Evolutionary conservation across 1,140 invertebrate species (phyloP).

Genomic region (Drosophila leontia): DNA sequence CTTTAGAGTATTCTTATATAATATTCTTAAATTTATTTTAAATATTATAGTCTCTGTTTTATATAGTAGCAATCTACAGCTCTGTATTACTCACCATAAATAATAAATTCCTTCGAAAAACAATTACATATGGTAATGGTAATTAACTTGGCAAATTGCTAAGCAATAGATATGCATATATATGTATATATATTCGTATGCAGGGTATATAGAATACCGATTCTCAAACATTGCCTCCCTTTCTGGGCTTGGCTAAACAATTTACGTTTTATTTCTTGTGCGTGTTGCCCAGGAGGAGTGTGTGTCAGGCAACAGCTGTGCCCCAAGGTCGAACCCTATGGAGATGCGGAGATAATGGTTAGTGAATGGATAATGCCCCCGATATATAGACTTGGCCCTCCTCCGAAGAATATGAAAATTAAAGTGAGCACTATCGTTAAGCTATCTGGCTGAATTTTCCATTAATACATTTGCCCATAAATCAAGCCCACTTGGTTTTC

Average conservation of each 20-base stretch:
- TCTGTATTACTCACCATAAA: not conserved
- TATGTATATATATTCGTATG: not conserved
- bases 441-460: slow-evolving; percentile 1
- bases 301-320: slow-evolving; percentile 38
- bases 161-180: not conserved
- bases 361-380: slow-evolving; percentile 21
- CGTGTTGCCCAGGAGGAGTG: slow-evolving; percentile 4
- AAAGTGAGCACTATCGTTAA: slow-evolving; percentile 6
- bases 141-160: slow-evolving; percentile 1
- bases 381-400: not conserved
- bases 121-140: not conserved
- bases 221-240: not conserved
- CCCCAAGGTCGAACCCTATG: slow-evolving; percentile 21
- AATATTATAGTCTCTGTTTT: not conserved
- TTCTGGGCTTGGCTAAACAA: slow-evolving; percentile 20
- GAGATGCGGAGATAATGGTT: slow-evolving; percentile 29
- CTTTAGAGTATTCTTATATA: not conserved
- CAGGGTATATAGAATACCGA: slow-evolving; percentile 19
- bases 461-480: slow-evolving; percentile 29
- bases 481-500: slow-evolving; percentile 16
- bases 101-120: not conserved
- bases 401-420: slow-evolving; percentile 29
- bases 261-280: slow-evolving; percentile 35
- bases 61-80: not conserved
- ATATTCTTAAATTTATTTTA: not conserved